Evolutionary conservation across 2,888 invertebrate genomes (phyloP).

Genomic region (Sminthurinus aureus): DNA sequence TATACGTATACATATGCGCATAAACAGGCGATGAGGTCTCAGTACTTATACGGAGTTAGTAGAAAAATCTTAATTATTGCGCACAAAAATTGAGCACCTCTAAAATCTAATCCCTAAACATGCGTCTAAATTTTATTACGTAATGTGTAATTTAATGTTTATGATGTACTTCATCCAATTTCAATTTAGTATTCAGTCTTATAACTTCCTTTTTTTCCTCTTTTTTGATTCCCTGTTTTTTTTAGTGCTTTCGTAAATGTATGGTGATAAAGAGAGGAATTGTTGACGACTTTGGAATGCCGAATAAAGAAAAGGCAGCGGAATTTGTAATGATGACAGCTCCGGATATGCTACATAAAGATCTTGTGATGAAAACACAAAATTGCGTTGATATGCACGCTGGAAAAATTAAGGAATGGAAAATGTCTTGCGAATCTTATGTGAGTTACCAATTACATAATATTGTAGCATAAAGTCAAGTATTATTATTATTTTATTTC

Average conservation of each 20-base stretch:
- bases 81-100: not conserved
- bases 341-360: slow-evolving; percentile 18
- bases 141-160: not conserved
- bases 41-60: too few relatives aligned
- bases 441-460: too few relatives aligned
- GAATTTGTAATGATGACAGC: slow-evolving; percentile 38
- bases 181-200: not conserved
- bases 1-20: too few relatives aligned
- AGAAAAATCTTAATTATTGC: too few relatives aligned
- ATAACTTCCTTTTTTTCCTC: not conserved
- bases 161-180: not conserved
- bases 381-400: slow-evolving; percentile 34
- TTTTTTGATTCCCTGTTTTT: slow-evolving; percentile 16
- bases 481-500: too few relatives aligned
- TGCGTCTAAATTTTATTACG: not conserved
- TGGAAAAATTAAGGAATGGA: slow-evolving; percentile 35
- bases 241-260: slow-evolving; percentile 39
- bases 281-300: slow-evolving; percentile 29
- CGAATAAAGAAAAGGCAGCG: slow-evolving; percentile 25
- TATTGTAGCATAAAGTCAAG: too few relatives aligned
- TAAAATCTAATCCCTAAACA: not conserved
- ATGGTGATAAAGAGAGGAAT: slow-evolving; percentile 37
- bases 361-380: slow-evolving; percentile 20
- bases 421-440: slow-evolving; percentile 38
- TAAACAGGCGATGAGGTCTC: too few relatives aligned